Base-by-base conservation (phyloP, 2,797 vertebrate species). In the Pelobates cultripes region DNA sequence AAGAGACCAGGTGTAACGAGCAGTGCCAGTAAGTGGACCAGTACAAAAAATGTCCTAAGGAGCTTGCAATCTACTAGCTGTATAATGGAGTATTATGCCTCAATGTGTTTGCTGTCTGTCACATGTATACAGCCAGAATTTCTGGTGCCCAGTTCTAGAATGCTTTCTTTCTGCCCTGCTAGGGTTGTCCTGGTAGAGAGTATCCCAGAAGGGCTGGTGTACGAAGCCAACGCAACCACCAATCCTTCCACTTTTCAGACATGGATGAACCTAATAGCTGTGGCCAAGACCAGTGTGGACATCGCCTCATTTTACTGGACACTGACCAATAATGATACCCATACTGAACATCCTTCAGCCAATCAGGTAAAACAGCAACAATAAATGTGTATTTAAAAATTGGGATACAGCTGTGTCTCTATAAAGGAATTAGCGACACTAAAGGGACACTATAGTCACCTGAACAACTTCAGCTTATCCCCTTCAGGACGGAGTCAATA, bases 221-320 rank as follows among this genome's bases (percentile, higher is more conserved):
- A 95, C 43, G 91, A 92, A 2, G 89, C 94, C 78, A 95, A 82
- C 1, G 17, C 89, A 73, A 89, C 87, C 8, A 0, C 7, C 0
- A 91, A 94, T 75, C 96, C 93, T 0, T 95, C 96, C 85, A 93
- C 94, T 51, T 96, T 91, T 85, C 88, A 93, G 67, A 74, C 94
- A 0, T 99, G 97, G 97, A 80, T 91, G 69, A 81, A 79, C 2
- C 93, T 99, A 73, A 88, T 97, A 15, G 60, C 43, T 0, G 84
- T 88, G 1, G 95, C 93, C 14, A 87, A 81, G 40, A 94, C 73
- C 90, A 97, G 93, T 8, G 43, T 99, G 43, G 96, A 99, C 90
- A 94, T 99, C 3, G 94, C 96, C n/a, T 97, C 97, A 43, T 98
- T 98, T 91, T 99, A 98, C 43, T 99, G 97, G 97, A 96, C 96